These are phyloP conservation scores for Pristionchus entomophagus DNA, from an alignment of 2,888 invertebrate genomes.

Conservation along the genomic window DNA sequence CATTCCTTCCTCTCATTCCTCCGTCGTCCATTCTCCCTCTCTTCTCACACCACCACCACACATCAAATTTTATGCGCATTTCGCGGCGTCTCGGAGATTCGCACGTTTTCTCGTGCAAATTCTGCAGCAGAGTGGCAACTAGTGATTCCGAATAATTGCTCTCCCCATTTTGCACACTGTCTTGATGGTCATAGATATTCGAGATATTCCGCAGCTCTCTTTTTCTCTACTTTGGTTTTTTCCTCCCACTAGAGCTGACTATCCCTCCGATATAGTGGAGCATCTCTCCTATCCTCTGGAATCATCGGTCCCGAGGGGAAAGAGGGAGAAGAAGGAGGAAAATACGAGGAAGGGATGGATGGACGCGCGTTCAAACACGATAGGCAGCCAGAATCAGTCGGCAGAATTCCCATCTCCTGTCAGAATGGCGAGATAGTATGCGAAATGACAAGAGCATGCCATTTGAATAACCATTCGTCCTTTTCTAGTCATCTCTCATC, in stretches of 20 bases:
- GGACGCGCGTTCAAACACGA: neutral
- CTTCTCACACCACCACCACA: neutral
- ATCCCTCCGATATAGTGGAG: neutral
- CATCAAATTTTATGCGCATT: constrained; percentile 37
- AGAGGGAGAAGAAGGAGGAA: neutral
- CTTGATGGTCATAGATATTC: no score
- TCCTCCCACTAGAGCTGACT: no score
- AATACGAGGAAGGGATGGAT: neutral
- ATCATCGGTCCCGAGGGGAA: constrained; percentile 19
- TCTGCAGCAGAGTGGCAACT: no score
- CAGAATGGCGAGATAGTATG: neutral
- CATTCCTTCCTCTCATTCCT: constrained; percentile 1
- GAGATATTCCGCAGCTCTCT: no score
- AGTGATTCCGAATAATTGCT: no score
- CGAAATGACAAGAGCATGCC: neutral
- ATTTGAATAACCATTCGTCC: no score
- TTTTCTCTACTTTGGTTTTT: no score
- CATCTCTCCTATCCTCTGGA: neutral
- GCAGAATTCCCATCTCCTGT: no score
- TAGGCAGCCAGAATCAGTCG: no score
- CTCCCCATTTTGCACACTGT: no score
- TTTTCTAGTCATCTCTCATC: no score
- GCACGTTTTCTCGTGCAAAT: neutral
- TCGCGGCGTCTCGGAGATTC: neutral
- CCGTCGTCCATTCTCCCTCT: neutral